These are phyloP conservation scores for Heliconius hewitsoni DNA, from an alignment of 1,140 invertebrate genomes.

Conservation along the genomic window DNA sequence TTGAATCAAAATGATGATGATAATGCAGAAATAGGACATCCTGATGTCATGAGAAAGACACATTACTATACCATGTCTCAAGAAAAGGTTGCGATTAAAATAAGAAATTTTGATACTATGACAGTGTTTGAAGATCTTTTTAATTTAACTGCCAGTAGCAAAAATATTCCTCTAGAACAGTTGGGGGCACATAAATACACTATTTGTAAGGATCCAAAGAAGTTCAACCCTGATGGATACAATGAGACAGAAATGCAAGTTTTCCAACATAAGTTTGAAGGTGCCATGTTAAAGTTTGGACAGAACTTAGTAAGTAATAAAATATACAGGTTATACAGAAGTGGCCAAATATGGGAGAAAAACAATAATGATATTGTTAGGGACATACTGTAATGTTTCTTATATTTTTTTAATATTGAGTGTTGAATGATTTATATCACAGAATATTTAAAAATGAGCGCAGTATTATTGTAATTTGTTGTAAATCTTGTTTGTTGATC, in stretches of 20 bases:
- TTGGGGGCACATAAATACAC: slow-evolving; percentile 75
- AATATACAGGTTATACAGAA: slow-evolving; percentile 74
- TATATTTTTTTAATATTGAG: slow-evolving; percentile 1
- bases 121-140: slow-evolving; percentile 73
- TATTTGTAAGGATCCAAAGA: slow-evolving; percentile 71
- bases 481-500: slow-evolving; percentile 3
- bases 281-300: slow-evolving; percentile 74
- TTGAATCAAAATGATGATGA: slow-evolving; percentile 78
- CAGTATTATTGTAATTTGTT: slow-evolving; percentile 15
- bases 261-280: slow-evolving; percentile 78
- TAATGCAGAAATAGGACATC: slow-evolving; percentile 71
- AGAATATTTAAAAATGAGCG: not conserved
- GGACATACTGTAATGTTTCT: slow-evolving; percentile 61
- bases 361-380: slow-evolving; percentile 59
- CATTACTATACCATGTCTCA: slow-evolving; percentile 72
- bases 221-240: slow-evolving; percentile 64
- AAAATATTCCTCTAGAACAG: slow-evolving; percentile 56
- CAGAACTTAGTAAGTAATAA: slow-evolving; percentile 72
- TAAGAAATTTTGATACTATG: slow-evolving; percentile 77
- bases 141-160: slow-evolving; percentile 56
- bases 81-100: slow-evolving; percentile 55
- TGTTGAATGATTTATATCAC: not conserved
- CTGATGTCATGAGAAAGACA: slow-evolving; percentile 76
- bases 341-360: slow-evolving; percentile 78
- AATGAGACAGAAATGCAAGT: slow-evolving; percentile 78